A percentile compares a stretch with the other conserved stretches of the same genome.
These are phyloP conservation scores for Erebia epiphron DNA, from an alignment of 2,888 invertebrate genomes.

Conservation along the genomic window DNA sequence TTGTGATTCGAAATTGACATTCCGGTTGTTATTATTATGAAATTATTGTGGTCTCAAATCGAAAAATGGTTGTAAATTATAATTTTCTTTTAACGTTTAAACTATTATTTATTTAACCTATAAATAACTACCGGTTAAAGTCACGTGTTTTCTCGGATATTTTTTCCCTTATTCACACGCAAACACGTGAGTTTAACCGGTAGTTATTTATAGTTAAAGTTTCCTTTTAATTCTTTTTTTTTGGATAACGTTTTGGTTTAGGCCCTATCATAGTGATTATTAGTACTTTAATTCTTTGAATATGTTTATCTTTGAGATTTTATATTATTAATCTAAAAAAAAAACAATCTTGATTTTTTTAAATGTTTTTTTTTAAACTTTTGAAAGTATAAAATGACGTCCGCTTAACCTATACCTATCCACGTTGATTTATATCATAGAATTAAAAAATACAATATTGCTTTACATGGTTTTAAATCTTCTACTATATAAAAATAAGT, in stretches of 20 bases:
- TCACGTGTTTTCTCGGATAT: no score
- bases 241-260: not conserved
- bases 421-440: not conserved
- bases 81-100: not conserved
- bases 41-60: conserved; percentile 67
- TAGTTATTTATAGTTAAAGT: no score
- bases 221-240: not conserved
- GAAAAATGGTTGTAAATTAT: conserved; percentile 36
- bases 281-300: not conserved
- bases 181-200: no score
- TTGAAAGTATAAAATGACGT: not conserved
- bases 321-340: not conserved
- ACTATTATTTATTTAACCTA: no score
- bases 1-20: conserved; percentile 69
- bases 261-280: not conserved
- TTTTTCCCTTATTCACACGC: no score
- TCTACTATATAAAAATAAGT: no score
- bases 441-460: not conserved
- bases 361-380: not conserved
- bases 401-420: not conserved
- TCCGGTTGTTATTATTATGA: conserved; percentile 59
- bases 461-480: not conserved
- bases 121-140: no score
- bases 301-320: not conserved
- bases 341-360: not conserved